Evolutionary conservation across 2,113 vertebrate species (phyloP), one percentile per base, ranked within the genome.

Genomic region (Malaclemys terrapin): DNA sequence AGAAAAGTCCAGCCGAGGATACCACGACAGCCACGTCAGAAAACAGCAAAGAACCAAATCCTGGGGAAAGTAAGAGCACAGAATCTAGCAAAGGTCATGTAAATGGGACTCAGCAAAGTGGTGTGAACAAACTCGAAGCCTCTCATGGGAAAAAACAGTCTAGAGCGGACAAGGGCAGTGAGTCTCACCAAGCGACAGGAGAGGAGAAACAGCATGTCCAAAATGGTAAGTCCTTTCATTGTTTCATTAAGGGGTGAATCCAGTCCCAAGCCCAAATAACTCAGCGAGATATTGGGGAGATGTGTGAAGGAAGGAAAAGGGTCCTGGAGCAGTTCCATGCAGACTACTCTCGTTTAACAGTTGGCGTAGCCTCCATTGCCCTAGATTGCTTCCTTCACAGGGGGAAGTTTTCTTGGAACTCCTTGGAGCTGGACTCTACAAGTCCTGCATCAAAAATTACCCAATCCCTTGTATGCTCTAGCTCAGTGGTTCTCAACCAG

Each of bases 191-290:
- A 1, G 1, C 1, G 75, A 42, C 45, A 22, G 88, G 54, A 91
- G 94, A 97, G 47, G 94, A 96, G 80, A 98, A 93, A 72, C 96
- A 96, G 57, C 95, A 93, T 27, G 93, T 98, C 62, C 98, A 98
- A 89, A 99, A 98, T 45, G 98, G 98, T 99, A 97, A 94, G 96
- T 97, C 65, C 4, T 91, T 3, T 76, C 3, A 62, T 69, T 83
- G 75, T 76, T 69, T 62, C 2, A 0, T 56, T 19, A 9, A 35
- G 27, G 27, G 38, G 7, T 50, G 35, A 92, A 93, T 80, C 24
- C 27, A 84, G 2, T 69, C 78, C 62, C 82, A 89, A 94, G 93
- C 2, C 5, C 6, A 79, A 1, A 49, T 53, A 6, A 80, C 27
- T 84, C 8, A 31, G 16, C 13, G 52, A 9, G 24, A 14, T 19